Percentiles rank a stretch among this genome's conserved stretches.
These are phyloP conservation scores for Carapus acus DNA, from an alignment of 2,797 vertebrate genomes.

Conservation along the genomic window DNA sequence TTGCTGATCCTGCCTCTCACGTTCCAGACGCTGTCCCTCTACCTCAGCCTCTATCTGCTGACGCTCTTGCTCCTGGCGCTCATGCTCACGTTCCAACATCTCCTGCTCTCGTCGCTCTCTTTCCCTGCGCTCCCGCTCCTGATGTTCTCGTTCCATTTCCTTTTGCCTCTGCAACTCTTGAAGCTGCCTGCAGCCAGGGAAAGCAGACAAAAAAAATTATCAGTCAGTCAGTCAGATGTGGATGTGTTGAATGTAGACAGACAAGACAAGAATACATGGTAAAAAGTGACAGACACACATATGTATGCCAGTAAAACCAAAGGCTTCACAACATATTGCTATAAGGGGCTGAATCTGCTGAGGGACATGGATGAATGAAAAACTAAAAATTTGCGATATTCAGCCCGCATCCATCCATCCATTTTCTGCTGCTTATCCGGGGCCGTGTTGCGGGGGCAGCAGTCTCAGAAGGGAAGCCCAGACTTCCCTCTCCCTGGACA, in stretches of 20 bases:
- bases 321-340: no score
- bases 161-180: slow-evolving; percentile 79
- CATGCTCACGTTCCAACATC: slow-evolving; percentile 73
- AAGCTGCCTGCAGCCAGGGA: slow-evolving; percentile 66
- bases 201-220: no score
- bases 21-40: slow-evolving; percentile 71
- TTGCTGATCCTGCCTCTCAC: slow-evolving; percentile 70
- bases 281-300: not conserved
- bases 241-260: not conserved
- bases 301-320: no score
- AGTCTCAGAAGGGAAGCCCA: no score
- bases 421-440: no score
- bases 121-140: slow-evolving; percentile 73
- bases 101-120: slow-evolving; percentile 65
- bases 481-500: no score
- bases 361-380: no score
- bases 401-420: no score
- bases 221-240: no score
- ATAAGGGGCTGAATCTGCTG: no score
- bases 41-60: slow-evolving; percentile 69
- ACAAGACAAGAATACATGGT: accelerated
- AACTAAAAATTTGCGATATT: no score
- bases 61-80: slow-evolving; percentile 72
- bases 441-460: no score
- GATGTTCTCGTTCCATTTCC: slow-evolving; percentile 69